A percentile compares a stretch with the other conserved stretches of the same genome.
phyloP scores from a whole-genome alignment of 2,113 vertebrate species.

The Cyanoliseus patagonus region DNA sequence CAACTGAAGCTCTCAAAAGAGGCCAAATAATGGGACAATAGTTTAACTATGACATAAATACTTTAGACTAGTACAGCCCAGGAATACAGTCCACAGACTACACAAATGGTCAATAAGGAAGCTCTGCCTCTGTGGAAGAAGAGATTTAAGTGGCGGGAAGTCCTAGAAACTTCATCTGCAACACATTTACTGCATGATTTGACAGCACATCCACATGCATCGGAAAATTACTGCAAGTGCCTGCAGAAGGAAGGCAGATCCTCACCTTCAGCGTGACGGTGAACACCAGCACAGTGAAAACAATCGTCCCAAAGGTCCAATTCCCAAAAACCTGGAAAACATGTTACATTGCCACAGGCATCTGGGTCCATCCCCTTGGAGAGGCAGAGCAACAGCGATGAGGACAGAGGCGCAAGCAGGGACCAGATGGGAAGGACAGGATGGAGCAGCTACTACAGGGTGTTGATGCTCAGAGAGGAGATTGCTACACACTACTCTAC shows the following conservation, averaged over 20 bases:
- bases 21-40: background rate
- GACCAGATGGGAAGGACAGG: background rate
- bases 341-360: background rate
- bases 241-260: background rate
- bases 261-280: slow-evolving; percentile 96
- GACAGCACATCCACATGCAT: accelerated
- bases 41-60: background rate
- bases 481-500: background rate
- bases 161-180: accelerated
- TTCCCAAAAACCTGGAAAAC: slow-evolving; percentile 92
- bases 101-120: background rate
- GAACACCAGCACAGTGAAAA: slow-evolving; percentile 95
- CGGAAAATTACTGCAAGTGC: background rate
- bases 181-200: accelerated
- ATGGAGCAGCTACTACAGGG: background rate
- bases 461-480: background rate
- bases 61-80: background rate
- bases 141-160: background rate
- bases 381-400: background rate
- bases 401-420: slow-evolving; percentile 7
- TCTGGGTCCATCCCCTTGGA: background rate
- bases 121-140: background rate
- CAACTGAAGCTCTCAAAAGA: background rate
- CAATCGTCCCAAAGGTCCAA: slow-evolving; percentile 95
- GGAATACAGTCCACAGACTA: accelerated